Evolutionary conservation across 1,140 invertebrate species (phyloP).

Genomic region (Doryteuthis pealeii): DNA sequence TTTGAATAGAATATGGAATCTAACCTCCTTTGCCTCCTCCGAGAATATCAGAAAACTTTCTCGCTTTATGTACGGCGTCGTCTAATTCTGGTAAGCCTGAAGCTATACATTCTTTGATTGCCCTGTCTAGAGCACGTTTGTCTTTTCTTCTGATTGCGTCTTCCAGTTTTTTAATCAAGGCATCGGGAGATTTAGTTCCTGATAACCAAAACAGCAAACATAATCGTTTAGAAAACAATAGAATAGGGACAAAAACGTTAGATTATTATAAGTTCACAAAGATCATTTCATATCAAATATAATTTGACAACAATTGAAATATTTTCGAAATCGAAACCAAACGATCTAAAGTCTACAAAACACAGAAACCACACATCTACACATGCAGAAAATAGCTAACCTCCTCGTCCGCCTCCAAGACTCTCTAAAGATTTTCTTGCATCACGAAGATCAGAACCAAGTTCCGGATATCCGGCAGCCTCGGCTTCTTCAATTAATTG

Average conservation of each 20-base stretch:
- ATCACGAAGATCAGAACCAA: background rate
- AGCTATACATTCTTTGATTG: background rate
- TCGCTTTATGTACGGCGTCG: background rate
- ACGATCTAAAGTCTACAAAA: no score
- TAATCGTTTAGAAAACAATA: no score
- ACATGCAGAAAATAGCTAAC: background rate
- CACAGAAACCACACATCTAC: no score
- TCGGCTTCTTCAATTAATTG: background rate
- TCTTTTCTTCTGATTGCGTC: background rate
- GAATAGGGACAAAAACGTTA: no score
- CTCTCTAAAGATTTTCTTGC: background rate
- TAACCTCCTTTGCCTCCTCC: background rate
- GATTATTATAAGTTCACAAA: no score
- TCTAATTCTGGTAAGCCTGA: background rate
- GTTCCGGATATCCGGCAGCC: background rate
- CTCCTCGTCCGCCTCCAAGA: conserved; percentile 8
- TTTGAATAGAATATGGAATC: no score
- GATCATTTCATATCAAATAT: no score
- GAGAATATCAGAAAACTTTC: background rate
- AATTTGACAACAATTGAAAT: no score
- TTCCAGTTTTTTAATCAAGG: background rate
- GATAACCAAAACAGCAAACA: no score
- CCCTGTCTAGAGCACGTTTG: background rate
- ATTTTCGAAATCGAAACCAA: no score
- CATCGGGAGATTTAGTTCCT: background rate